Evolutionary conservation across 1,140 invertebrate species (phyloP).

Genomic region (Zaprionus nigranus): DNA sequence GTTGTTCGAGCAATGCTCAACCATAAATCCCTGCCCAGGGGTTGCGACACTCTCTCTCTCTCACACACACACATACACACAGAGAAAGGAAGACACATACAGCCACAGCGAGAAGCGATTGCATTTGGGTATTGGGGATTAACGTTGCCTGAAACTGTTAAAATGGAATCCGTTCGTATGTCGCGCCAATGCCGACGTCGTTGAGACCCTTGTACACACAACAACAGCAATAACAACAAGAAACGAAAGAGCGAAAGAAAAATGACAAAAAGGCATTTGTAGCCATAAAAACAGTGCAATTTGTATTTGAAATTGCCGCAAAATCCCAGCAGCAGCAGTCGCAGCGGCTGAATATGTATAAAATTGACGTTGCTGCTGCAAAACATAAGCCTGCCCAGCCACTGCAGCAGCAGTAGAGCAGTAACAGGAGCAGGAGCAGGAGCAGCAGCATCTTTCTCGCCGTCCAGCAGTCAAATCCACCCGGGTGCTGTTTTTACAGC

Average conservation of each 20-base stretch:
- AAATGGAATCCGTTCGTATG: slow-evolving; percentile 77
- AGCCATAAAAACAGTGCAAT: slow-evolving; percentile 81
- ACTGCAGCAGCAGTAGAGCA: slow-evolving; percentile 32
- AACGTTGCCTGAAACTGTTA: slow-evolving; percentile 79
- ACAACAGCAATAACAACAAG: slow-evolving; percentile 25
- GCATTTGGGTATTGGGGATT: slow-evolving; percentile 83
- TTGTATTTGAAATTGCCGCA: slow-evolving; percentile 83
- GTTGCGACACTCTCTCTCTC: slow-evolving; percentile 45
- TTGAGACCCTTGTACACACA: slow-evolving; percentile 67
- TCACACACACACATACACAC: slow-evolving; percentile 45
- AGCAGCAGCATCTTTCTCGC: slow-evolving; percentile 15
- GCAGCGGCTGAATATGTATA: slow-evolving; percentile 71
- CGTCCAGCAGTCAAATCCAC: slow-evolving; percentile 57
- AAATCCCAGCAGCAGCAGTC: slow-evolving; percentile 60
- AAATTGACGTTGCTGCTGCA: slow-evolving; percentile 57
- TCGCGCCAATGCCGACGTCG: slow-evolving; percentile 44
- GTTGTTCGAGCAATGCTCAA: slow-evolving; percentile 44
- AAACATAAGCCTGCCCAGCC: slow-evolving; percentile 54
- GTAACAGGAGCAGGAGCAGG: slow-evolving; percentile 16
- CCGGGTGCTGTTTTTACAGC: slow-evolving; percentile 63
- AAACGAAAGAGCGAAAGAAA: slow-evolving; percentile 34
- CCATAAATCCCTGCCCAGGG: slow-evolving; percentile 56
- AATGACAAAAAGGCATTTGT: slow-evolving; percentile 75
- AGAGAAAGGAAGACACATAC: not conserved
- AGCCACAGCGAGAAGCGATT: slow-evolving; percentile 63